Evolutionary conservation across 2,888 invertebrate genomes (phyloP).

Genomic region (Melieria crassipennis): DNA sequence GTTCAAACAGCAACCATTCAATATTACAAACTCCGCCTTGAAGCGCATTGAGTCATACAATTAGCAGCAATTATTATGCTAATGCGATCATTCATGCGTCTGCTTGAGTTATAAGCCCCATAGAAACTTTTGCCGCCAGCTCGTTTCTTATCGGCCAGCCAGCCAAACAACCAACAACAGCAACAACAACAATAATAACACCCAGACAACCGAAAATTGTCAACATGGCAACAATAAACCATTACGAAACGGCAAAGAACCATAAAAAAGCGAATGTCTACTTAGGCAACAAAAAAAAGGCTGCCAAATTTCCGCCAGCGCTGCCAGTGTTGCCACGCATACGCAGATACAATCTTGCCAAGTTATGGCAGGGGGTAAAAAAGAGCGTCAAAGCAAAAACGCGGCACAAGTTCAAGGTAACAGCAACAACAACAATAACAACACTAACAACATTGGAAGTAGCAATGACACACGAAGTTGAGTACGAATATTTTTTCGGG

Average conservation of each 20-base stretch:
- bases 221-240: neutral
- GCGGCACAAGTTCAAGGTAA: slow-evolving; percentile 1
- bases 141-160: neutral
- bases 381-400: neutral
- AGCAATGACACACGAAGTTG: too few species aligned
- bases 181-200: neutral
- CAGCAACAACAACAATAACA: neutral
- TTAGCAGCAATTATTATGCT: slow-evolving; percentile 1
- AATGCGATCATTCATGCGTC: slow-evolving; percentile 4
- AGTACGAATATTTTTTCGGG: too few species aligned
- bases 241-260: neutral
- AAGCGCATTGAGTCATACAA: neutral
- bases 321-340: neutral
- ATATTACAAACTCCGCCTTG: too few species aligned
- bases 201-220: neutral
- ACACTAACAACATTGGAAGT: neutral
- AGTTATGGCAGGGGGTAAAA: neutral
- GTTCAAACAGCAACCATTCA: too few species aligned
- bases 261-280: neutral
- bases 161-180: neutral
- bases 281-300: neutral
- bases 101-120: too few species aligned
- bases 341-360: neutral
- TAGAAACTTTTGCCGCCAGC: neutral
- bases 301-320: neutral